A percentile compares a stretch with the other conserved stretches of the same genome.
These are phyloP conservation scores for Lasioglossum malachurum DNA, from an alignment of 2,888 invertebrate genomes.

Conservation along the genomic window DNA sequence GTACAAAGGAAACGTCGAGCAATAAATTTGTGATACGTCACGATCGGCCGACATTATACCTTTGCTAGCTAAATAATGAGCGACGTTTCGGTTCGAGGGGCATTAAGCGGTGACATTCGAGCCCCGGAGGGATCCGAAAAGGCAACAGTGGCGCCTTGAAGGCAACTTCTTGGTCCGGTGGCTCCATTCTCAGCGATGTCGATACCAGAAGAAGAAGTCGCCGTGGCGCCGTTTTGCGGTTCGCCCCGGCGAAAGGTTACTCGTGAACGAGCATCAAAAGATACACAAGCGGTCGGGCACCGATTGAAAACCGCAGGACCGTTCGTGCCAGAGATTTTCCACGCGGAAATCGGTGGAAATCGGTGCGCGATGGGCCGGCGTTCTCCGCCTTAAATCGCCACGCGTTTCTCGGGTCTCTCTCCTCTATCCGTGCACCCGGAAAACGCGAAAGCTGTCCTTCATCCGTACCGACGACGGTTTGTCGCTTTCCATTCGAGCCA, in stretches of 20 bases:
- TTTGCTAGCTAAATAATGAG: not conserved
- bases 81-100: constrained; percentile 9
- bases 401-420: constrained; percentile 24
- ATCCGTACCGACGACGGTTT: not conserved
- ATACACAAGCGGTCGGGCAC: constrained; percentile 27
- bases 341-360: constrained; percentile 38
- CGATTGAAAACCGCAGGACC: constrained; percentile 45
- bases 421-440: constrained; percentile 23
- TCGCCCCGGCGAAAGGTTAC: constrained; percentile 43
- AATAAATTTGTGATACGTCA: not conserved
- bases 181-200: constrained; percentile 68
- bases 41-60: not conserved
- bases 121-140: constrained; percentile 40
- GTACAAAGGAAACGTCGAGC: not conserved
- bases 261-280: constrained; percentile 58
- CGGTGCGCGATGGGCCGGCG: constrained; percentile 34
- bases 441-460: constrained; percentile 23
- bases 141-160: constrained; percentile 44
- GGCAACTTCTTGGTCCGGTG: constrained; percentile 63
- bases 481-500: not conserved
- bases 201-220: constrained; percentile 64
- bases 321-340: constrained; percentile 25
- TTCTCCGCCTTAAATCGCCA: constrained; percentile 44
- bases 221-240: constrained; percentile 59
- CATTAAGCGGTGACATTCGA: constrained; percentile 37